These are phyloP conservation scores for Plemyria rubiginata DNA, from an alignment of 2,888 invertebrate species.

Conservation along the genomic window DNA sequence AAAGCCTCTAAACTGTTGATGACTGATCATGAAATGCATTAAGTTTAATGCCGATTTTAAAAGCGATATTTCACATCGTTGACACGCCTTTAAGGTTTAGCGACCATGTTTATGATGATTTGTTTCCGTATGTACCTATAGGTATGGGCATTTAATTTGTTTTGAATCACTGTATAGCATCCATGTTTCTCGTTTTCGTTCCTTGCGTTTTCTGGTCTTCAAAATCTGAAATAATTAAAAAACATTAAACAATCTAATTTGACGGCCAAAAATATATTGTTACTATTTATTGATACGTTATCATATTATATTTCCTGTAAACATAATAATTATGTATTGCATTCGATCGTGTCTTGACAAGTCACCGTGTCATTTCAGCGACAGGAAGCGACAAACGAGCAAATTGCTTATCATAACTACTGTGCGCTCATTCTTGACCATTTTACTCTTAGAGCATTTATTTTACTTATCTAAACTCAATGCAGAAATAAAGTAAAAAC, in stretches of 20 bases:
- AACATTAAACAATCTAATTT: background rate
- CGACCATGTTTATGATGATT: conserved; percentile 81
- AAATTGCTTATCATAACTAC: conserved; percentile 21
- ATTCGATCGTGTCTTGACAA: conserved; percentile 29
- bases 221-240: too few relatives aligned
- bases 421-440: too few relatives aligned
- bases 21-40: conserved; percentile 81
- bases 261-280: background rate
- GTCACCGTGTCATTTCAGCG: conserved; percentile 9
- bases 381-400: conserved; percentile 20
- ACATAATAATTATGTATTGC: conserved; percentile 16
- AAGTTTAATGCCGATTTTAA: conserved; percentile 81
- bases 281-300: conserved; percentile 5
- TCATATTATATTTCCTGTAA: conserved; percentile 22
- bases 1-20: conserved; percentile 83
- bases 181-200: conserved; percentile 42
- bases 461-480: too few relatives aligned
- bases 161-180: conserved; percentile 43
- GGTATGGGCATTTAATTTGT: conserved; percentile 48
- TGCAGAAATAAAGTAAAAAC: background rate
- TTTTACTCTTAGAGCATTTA: too few relatives aligned
- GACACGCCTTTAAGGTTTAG: conserved; percentile 72
- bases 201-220: background rate
- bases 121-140: conserved; percentile 70
- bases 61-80: conserved; percentile 82